These are phyloP conservation scores for Bombus superbus DNA, from an alignment of 1,140 invertebrate species.

Conservation along the genomic window DNA sequence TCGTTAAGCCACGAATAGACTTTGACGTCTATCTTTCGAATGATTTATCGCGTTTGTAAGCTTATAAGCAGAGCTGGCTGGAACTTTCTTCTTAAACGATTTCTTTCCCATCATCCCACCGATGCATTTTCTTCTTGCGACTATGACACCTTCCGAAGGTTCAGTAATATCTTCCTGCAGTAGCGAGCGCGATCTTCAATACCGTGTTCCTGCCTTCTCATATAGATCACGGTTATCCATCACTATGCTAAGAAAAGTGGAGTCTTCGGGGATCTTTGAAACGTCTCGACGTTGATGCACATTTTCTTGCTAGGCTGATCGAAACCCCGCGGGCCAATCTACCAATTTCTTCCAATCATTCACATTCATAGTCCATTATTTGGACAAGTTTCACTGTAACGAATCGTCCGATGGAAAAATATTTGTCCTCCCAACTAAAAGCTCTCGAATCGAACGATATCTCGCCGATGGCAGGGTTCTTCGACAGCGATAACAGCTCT, in stretches of 20 bases:
- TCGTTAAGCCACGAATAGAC: neutral
- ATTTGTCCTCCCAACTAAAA: neutral
- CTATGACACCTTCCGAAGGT: neutral
- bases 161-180: neutral
- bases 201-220: neutral
- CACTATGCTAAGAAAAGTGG: neutral
- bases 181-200: neutral
- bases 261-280: neutral
- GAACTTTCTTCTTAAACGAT: neutral
- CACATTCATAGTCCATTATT: neutral
- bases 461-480: neutral
- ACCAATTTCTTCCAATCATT: neutral
- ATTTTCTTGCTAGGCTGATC: neutral
- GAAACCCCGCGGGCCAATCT: neutral
- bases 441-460: neutral
- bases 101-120: neutral
- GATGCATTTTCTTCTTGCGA: neutral
- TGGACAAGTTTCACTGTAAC: neutral
- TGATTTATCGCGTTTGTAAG: neutral
- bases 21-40: neutral
- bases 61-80: neutral
- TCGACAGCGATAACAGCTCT: neutral
- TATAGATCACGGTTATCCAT: slow-evolving; percentile 13
- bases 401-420: neutral
- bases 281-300: neutral